Percentiles rank a stretch among this genome's conserved stretches.
Evolutionary conservation across 2,113 vertebrate genomes (phyloP).

Genomic region (Scophthalmus maximus): DNA sequence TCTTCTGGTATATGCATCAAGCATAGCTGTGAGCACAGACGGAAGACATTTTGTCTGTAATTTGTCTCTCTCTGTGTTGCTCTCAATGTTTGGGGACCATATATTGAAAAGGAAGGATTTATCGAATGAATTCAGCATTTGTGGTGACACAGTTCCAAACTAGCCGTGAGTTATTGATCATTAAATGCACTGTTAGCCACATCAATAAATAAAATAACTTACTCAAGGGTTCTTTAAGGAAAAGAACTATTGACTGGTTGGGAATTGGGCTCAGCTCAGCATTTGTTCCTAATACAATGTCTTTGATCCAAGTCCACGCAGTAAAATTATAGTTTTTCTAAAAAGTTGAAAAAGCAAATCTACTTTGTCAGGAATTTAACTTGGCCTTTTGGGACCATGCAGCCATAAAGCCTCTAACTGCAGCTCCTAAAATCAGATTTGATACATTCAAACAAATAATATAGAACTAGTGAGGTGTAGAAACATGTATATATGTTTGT

Average conservation of each 20-base stretch:
- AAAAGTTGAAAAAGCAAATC: too few relatives aligned
- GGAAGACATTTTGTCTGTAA: slow-evolving; percentile 7
- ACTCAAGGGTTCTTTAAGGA: slow-evolving; percentile 27
- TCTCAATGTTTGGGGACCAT: neutral
- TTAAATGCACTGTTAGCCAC: slow-evolving; percentile 20
- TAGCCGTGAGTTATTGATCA: slow-evolving; percentile 37
- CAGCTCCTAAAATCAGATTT: too few relatives aligned
- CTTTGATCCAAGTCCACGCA: slow-evolving; percentile 10
- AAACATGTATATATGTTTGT: too few relatives aligned
- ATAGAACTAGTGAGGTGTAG: too few relatives aligned
- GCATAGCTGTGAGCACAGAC: neutral
- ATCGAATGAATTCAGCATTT: slow-evolving; percentile 19
- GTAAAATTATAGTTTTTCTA: too few relatives aligned
- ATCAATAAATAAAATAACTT: slow-evolving; percentile 21
- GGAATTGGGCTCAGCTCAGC: slow-evolving; percentile 42
- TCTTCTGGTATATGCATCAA: neutral
- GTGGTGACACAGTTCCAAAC: slow-evolving; percentile 19
- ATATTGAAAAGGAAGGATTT: slow-evolving; percentile 15
- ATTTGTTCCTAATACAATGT: slow-evolving; percentile 34
- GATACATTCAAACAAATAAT: too few relatives aligned
- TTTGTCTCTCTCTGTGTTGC: neutral
- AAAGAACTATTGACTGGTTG: slow-evolving; percentile 14
- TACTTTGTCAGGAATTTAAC: too few relatives aligned
- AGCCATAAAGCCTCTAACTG: too few relatives aligned
- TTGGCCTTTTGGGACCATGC: too few relatives aligned